Conservation (phyloP, 2,888 invertebrate genomes). For the Emmelina monodactyla region DNA sequence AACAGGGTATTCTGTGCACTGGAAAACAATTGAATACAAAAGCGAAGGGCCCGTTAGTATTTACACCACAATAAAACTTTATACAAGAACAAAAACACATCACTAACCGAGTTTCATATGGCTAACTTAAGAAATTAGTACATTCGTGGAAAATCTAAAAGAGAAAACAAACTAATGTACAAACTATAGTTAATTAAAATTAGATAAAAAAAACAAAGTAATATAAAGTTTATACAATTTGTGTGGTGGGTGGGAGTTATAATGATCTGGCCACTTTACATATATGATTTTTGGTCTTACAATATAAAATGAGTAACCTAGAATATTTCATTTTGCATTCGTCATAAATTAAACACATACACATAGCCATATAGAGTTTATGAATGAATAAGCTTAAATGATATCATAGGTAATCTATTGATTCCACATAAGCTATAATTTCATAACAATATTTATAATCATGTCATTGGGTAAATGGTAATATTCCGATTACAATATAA, state of each 20-base stretch:
- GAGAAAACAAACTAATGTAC: conserved; percentile 26
- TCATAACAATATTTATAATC: no score
- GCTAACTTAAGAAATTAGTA: conserved; percentile 31
- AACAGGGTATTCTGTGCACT: conserved; percentile 25
- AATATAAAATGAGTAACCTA: conserved; percentile 5
- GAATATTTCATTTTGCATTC: neutral
- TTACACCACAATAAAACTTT: conserved; percentile 32
- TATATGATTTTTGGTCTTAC: conserved; percentile 32
- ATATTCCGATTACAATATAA: no score
- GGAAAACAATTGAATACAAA: conserved; percentile 27
- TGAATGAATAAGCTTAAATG: no score
- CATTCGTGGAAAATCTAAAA: conserved; percentile 14
- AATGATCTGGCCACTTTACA: conserved; percentile 45
- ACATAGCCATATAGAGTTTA: neutral
- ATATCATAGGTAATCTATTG: no score
- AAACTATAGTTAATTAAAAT: conserved; percentile 31
- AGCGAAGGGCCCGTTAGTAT: conserved; percentile 35
- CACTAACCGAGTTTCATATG: conserved; percentile 45
- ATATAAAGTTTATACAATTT: conserved; percentile 44
- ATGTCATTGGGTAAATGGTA: no score
- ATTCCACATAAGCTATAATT: no score
- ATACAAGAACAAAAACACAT: conserved; percentile 28
- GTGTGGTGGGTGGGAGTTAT: conserved; percentile 51
- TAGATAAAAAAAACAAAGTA: conserved; percentile 32
- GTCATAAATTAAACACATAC: neutral